phyloP scores from a whole-genome alignment of 2,888 invertebrate genomes.

The Cerastoderma edule region DNA sequence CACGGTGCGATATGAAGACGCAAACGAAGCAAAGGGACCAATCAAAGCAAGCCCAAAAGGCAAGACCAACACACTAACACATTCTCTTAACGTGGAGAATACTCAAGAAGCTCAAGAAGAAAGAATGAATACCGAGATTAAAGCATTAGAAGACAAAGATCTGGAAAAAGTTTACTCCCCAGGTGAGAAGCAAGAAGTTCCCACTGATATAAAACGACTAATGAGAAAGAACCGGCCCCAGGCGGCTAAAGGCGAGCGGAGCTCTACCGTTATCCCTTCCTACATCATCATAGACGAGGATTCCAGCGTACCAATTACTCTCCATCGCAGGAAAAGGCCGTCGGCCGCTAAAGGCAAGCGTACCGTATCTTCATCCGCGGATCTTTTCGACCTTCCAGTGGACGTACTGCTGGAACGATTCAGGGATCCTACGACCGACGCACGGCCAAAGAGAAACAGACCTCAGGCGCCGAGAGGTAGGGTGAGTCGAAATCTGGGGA shows the following conservation, averaged over 20 bases:
- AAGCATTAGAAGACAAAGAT: not conserved
- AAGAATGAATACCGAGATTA: not conserved
- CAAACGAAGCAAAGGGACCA: not conserved
- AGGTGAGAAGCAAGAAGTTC: not conserved
- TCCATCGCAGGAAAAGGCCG: not conserved
- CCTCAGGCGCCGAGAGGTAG: slow-evolving; percentile 21
- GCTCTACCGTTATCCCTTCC: slow-evolving; percentile 13
- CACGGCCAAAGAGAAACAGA: slow-evolving; percentile 4
- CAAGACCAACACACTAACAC: not conserved
- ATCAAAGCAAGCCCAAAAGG: not conserved
- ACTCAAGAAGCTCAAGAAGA: not conserved
- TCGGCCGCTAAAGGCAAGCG: slow-evolving; percentile 19
- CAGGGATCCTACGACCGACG: not conserved
- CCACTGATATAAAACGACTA: not conserved
- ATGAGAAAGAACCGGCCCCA: slow-evolving; percentile 14
- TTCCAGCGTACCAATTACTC: not conserved
- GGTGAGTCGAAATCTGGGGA: too few relatives aligned
- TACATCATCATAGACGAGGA: slow-evolving; percentile 28
- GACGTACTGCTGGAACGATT: slow-evolving; percentile 22
- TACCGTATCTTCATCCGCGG: not conserved
- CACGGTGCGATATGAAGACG: not conserved
- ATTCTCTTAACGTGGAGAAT: not conserved
- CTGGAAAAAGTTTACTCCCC: not conserved
- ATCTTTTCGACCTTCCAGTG: slow-evolving; percentile 22
- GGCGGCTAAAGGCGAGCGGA: slow-evolving; percentile 19